Evolutionary conservation across 2,113 vertebrate genomes (phyloP).

Genomic region (Parus major): DNA sequence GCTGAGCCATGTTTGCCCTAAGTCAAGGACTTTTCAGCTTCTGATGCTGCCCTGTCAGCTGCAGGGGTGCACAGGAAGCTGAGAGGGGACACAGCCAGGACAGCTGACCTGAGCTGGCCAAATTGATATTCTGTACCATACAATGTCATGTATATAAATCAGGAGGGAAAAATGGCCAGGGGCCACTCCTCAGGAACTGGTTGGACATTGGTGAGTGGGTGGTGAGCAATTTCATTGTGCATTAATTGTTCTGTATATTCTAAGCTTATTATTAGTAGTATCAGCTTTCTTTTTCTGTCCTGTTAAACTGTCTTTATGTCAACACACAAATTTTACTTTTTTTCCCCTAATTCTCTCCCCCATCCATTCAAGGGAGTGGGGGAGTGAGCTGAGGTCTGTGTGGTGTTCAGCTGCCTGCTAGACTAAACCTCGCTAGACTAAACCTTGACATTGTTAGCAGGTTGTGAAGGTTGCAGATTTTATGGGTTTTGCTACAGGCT

Average conservation of each 20-base stretch:
- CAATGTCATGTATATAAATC: too few species aligned
- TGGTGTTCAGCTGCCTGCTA: background rate
- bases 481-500: background rate
- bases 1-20: background rate
- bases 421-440: background rate
- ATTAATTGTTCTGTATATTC: background rate
- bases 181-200: background rate
- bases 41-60: background rate
- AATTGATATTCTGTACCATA: background rate
- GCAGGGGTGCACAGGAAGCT: background rate
- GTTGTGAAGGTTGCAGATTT: background rate
- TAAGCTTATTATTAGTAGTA: background rate
- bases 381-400: background rate
- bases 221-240: background rate
- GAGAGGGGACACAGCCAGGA: background rate
- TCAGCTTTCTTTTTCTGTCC: background rate
- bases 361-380: rapidly evolving
- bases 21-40: background rate
- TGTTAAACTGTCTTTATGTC: background rate
- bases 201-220: background rate
- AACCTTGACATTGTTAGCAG: background rate
- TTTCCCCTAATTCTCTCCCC: background rate
- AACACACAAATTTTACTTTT: background rate
- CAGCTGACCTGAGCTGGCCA: background rate
- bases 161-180: background rate